Conservation (phyloP, 2,113 vertebrate genomes). For the Deroptyus accipitrinus region DNA sequence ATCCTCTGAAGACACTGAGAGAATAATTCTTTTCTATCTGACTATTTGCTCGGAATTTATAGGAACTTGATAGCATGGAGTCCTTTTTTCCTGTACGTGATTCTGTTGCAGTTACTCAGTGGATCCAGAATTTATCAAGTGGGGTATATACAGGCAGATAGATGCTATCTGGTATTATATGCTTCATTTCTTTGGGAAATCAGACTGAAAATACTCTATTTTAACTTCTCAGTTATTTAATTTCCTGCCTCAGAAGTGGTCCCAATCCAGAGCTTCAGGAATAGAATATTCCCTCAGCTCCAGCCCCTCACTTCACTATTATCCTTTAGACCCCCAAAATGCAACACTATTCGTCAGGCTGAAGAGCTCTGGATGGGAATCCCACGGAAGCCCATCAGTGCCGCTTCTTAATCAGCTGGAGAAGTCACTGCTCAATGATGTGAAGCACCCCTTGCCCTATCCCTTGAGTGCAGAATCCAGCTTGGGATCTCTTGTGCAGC, state of each 20-base stretch:
- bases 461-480: constrained; percentile 17
- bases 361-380: constrained; percentile 38
- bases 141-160: background rate
- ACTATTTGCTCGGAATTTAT: background rate
- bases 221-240: background rate
- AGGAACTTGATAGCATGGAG: background rate
- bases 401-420: constrained; percentile 48
- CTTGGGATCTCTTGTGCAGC: background rate
- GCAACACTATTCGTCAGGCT: background rate
- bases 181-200: background rate
- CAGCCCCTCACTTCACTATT: background rate
- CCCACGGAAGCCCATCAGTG: constrained; percentile 50
- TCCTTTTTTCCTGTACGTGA: background rate
- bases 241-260: background rate
- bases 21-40: background rate
- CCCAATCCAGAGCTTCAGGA: background rate
- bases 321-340: constrained; percentile 40
- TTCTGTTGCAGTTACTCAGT: background rate
- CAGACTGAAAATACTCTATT: background rate
- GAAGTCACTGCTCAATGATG: constrained; percentile 62
- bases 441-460: constrained; percentile 57
- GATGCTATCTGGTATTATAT: background rate
- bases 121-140: background rate
- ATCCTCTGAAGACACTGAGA: background rate
- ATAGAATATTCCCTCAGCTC: background rate